Conservation (phyloP, 1,140 invertebrate genomes). For the Polypedilum pembai region DNA sequence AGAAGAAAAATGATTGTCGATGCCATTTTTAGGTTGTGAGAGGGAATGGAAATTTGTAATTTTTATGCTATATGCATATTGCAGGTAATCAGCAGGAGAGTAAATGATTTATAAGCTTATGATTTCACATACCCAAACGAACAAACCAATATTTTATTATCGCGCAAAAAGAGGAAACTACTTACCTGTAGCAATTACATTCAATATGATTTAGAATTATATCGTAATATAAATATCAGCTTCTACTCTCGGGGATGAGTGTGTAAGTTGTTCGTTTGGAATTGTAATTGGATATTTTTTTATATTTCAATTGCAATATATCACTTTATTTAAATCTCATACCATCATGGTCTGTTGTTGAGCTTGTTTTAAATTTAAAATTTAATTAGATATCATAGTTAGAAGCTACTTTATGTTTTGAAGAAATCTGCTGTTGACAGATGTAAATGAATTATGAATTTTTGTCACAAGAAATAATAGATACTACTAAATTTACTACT, state of each 20-base stretch:
- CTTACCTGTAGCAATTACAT: conserved; percentile 21
- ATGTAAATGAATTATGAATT: no score
- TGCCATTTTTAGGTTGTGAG: background rate
- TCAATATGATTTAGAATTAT: background rate
- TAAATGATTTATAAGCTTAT: conserved; percentile 13
- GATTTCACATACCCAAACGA: conserved; percentile 15
- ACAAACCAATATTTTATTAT: background rate
- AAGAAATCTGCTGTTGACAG: no score
- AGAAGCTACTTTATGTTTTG: no score
- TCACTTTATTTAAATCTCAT: background rate
- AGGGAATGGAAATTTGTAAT: background rate
- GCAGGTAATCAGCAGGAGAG: conserved; percentile 23
- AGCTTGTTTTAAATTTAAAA: no score
- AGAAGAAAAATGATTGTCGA: background rate
- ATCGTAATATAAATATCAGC: background rate
- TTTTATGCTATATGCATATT: background rate
- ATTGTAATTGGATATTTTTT: conserved; percentile 14
- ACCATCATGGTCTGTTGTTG: no score
- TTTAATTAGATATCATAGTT: no score
- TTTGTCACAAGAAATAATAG: no score
- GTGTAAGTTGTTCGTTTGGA: background rate
- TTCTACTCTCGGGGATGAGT: background rate
- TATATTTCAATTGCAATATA: conserved; percentile 13
- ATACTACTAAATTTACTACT: no score
- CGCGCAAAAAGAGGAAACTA: background rate